phyloP scores from a whole-genome alignment of 2,113 vertebrate genomes.

The Suricata suricatta region DNA sequence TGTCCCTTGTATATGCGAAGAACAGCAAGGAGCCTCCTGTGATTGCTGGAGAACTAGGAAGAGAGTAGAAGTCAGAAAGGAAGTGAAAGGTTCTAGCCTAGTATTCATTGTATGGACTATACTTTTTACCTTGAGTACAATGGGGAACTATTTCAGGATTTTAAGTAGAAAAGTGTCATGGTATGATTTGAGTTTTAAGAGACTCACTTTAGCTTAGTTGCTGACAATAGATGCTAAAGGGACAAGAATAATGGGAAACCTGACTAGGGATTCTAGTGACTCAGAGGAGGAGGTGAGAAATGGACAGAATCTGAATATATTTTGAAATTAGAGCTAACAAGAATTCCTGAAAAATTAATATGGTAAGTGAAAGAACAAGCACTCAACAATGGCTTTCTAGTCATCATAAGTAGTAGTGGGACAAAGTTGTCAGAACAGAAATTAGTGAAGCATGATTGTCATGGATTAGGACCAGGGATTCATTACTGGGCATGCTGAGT shows the following conservation, averaged over 20 bases:
- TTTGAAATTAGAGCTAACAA: not conserved
- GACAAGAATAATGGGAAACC: not conserved
- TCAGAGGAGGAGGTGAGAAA: not conserved
- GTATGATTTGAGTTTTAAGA: not conserved
- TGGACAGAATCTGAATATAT: not conserved
- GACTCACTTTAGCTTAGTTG: not conserved
- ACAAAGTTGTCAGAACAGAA: not conserved
- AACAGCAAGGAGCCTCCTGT: not conserved
- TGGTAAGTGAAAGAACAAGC: not conserved
- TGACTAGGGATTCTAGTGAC: not conserved
- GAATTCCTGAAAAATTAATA: not conserved
- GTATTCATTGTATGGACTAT: too few species aligned
- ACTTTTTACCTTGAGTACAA: not conserved
- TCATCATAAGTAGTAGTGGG: not conserved
- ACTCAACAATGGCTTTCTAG: not conserved
- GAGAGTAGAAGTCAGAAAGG: not conserved
- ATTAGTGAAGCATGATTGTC: not conserved
- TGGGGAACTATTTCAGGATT: not conserved
- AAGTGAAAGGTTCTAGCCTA: not conserved
- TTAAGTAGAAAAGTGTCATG: not conserved
- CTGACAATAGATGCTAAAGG: not conserved
- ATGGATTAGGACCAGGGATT: not conserved
- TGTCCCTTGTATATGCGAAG: not conserved
- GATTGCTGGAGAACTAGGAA: not conserved
- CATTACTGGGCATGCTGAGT: not conserved